Percentiles rank a stretch among this genome's conserved stretches.
Evolutionary conservation across 2,888 invertebrate species (phyloP).

Genomic region (Seira ritae): DNA sequence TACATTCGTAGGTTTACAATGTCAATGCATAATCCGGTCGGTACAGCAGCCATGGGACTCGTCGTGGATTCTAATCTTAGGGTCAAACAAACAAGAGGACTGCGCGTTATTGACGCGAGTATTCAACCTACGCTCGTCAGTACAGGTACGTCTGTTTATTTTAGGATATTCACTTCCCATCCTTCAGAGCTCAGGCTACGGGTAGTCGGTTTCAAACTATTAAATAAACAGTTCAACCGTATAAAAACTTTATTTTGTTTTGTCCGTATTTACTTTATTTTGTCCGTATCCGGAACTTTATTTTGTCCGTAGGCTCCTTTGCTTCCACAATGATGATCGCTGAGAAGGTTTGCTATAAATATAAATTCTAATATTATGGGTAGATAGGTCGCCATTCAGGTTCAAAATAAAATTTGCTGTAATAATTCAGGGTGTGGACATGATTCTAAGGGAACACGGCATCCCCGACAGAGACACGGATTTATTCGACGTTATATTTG

Average conservation of each 20-base stretch:
- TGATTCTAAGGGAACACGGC: conserved; percentile 17
- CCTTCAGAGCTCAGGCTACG: no score
- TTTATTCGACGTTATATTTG: conserved; percentile 46
- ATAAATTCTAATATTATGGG: no score
- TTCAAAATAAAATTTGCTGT: no score
- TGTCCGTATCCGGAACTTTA: no score
- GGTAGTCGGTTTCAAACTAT: no score
- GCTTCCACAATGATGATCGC: background rate
- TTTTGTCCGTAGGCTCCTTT: no score
- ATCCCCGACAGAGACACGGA: conserved; percentile 42
- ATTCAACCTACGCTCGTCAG: conserved; percentile 48
- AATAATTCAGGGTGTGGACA: no score
- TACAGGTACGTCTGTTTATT: conserved; percentile 5
- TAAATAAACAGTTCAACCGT: background rate
- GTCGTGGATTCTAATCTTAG: conserved; percentile 39
- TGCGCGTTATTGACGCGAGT: conserved; percentile 60
- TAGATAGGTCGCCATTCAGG: no score
- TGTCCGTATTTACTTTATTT: no score
- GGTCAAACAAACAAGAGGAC: conserved; percentile 33
- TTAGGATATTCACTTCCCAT: no score
- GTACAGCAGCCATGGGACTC: conserved; percentile 46
- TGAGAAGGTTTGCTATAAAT: no score
- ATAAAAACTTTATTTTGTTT: no score
- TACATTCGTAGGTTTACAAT: conserved; percentile 35
- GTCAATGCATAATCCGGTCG: conserved; percentile 37